phyloP scores from a whole-genome alignment of 92 coral and sea anemone species.

The Parazoanthus darwini region DNA sequence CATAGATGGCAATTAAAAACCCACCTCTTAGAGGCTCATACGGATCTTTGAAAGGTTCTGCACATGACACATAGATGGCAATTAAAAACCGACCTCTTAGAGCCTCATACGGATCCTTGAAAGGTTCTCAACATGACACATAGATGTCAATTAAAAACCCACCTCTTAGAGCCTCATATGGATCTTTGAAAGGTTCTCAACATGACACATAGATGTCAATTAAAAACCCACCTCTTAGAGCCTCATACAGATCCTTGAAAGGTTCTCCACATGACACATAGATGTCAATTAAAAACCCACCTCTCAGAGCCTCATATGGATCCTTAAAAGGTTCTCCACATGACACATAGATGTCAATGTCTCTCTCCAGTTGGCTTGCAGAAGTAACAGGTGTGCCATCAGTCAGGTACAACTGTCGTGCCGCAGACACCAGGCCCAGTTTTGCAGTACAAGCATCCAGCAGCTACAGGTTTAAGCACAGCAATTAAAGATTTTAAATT shows the following conservation, averaged over 20 bases:
- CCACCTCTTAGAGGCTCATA: too few species aligned
- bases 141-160: too few species aligned
- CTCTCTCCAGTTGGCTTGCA: slow-evolving; percentile 72
- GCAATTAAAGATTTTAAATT: too few species aligned
- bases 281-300: slow-evolving; percentile 37
- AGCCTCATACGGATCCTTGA: slow-evolving; percentile 83
- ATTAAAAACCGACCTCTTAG: slow-evolving; percentile 57
- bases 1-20: too few species aligned
- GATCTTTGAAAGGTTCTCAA: too few species aligned
- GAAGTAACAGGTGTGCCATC: slow-evolving; percentile 79
- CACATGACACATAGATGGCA: too few species aligned
- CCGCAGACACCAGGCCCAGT: slow-evolving; percentile 92
- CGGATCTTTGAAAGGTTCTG: too few species aligned
- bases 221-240: too few species aligned
- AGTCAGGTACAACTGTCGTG: slow-evolving; percentile 80
- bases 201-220: too few species aligned
- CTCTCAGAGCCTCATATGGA: slow-evolving; percentile 77
- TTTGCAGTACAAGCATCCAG: slow-evolving; percentile 85
- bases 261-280: too few species aligned
- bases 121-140: slow-evolving; percentile 86
- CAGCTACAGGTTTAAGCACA: slow-evolving; percentile 49
- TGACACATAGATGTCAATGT: slow-evolving; percentile 22
- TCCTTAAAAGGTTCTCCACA: slow-evolving; percentile 95
- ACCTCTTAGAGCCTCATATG: too few species aligned
- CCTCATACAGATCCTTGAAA: too few species aligned